phyloP scores from a whole-genome alignment of 1,140 invertebrate species.

The Hyles vespertilio region DNA sequence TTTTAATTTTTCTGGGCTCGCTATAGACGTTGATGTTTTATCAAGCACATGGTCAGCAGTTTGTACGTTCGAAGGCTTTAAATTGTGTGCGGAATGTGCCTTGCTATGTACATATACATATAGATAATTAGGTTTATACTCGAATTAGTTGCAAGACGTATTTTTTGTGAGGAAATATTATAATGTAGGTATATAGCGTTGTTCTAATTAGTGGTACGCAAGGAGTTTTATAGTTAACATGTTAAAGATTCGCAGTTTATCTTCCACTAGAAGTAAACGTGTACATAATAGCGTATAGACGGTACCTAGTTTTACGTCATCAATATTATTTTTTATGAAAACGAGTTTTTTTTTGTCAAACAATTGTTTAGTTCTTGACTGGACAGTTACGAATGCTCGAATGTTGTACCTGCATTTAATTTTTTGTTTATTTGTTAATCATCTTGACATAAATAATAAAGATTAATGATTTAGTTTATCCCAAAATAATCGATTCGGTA shows the following conservation, averaged over 20 bases:
- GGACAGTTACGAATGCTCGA: conserved; percentile 75
- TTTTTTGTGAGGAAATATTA: conserved; percentile 72
- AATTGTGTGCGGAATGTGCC: conserved; percentile 76
- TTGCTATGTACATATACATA: conserved; percentile 72
- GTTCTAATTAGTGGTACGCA: conserved; percentile 64
- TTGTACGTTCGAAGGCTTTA: conserved; percentile 64
- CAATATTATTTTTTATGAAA: conserved; percentile 54
- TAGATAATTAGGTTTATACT: conserved; percentile 73
- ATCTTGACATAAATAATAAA: conserved; percentile 70
- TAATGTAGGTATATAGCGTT: conserved; percentile 63
- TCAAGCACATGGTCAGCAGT: conserved; percentile 67
- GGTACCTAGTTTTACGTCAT: conserved; percentile 46
- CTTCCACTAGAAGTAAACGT: conserved; percentile 67
- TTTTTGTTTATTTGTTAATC: conserved; percentile 71
- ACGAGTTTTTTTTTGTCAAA: conserved; percentile 65
- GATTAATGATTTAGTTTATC: conserved; percentile 60
- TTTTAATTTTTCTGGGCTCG: conserved; percentile 35
- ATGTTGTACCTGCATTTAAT: conserved; percentile 77
- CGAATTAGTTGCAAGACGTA: conserved; percentile 75
- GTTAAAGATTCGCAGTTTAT: conserved; percentile 74
- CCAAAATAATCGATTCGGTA: conserved; percentile 48
- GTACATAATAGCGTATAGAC: conserved; percentile 65
- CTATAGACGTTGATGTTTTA: conserved; percentile 60
- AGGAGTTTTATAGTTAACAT: conserved; percentile 60
- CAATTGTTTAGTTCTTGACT: conserved; percentile 71